Conservation (phyloP, 2,797 vertebrate species). For the Uromys caudimaculatus region DNA sequence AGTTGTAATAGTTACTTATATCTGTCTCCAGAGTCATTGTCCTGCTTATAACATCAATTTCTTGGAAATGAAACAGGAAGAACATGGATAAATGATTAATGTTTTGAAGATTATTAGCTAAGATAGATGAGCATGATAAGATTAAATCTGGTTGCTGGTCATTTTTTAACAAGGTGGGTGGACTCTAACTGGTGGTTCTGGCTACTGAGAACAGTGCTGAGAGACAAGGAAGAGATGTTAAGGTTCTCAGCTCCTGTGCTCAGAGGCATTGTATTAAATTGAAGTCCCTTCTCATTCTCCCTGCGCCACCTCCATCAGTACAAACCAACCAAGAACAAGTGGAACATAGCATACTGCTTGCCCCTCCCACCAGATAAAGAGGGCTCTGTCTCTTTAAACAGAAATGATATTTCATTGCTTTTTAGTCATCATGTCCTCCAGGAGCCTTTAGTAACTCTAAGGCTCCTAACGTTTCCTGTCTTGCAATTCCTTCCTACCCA, state of each 20-base stretch:
- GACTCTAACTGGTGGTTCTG: not conserved
- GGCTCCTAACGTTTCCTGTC: not conserved
- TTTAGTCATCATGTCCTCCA: not conserved
- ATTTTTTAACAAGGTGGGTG: not conserved
- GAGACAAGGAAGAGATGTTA: not conserved
- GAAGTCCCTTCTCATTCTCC: not conserved
- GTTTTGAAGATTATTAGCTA: constrained; percentile 17
- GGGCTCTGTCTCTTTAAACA: constrained; percentile 25
- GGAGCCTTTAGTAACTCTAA: not conserved
- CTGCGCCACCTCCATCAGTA: not conserved
- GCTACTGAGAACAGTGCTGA: not conserved
- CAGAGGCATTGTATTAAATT: not conserved
- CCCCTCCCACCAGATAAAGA: not conserved
- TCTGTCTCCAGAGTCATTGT: not conserved
- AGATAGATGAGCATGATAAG: not conserved
- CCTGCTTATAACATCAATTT: not conserved
- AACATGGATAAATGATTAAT: not conserved
- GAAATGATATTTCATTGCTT: not conserved
- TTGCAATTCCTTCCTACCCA: not conserved
- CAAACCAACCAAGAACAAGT: not conserved
- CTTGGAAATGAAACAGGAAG: not conserved
- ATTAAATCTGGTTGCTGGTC: not conserved
- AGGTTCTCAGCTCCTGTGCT: not conserved
- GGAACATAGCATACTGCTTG: not conserved
- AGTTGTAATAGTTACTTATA: not conserved